Evolutionary conservation across 2,888 invertebrate genomes (phyloP).

Genomic region (Dascillus cervinus): DNA sequence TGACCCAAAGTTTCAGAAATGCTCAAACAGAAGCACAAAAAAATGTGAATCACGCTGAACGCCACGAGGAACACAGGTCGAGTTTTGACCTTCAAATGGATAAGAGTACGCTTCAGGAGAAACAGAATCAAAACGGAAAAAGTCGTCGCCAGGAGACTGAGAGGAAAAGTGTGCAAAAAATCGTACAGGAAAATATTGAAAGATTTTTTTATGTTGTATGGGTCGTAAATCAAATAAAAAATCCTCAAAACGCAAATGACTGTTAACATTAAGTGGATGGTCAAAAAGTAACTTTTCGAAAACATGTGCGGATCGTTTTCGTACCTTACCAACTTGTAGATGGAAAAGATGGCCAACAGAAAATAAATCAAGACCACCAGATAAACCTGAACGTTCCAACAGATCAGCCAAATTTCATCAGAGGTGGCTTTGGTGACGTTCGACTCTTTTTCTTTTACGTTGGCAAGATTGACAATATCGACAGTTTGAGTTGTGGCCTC

Average conservation of each 20-base stretch:
- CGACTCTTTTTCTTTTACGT: slow-evolving; percentile 42
- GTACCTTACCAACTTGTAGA: slow-evolving; percentile 78
- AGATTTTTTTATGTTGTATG: slow-evolving; percentile 79
- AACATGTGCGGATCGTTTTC: slow-evolving; percentile 81
- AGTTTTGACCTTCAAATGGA: slow-evolving; percentile 57
- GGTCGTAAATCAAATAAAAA: slow-evolving; percentile 84
- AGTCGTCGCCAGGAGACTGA: slow-evolving; percentile 81
- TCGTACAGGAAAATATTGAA: slow-evolving; percentile 73
- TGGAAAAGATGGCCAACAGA: slow-evolving; percentile 73
- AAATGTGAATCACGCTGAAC: slow-evolving; percentile 70
- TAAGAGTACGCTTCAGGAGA: slow-evolving; percentile 69
- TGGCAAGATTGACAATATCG: slow-evolving; percentile 51
- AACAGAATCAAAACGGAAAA: slow-evolving; percentile 84
- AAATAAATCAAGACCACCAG: slow-evolving; percentile 78
- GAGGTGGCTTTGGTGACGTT: slow-evolving; percentile 37
- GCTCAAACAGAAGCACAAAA: slow-evolving; percentile 75
- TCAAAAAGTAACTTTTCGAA: slow-evolving; percentile 80
- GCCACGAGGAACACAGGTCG: slow-evolving; percentile 71
- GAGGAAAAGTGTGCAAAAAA: slow-evolving; percentile 74
- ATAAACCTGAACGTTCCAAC: slow-evolving; percentile 90
- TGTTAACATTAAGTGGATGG: slow-evolving; percentile 75
- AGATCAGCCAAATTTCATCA: slow-evolving; percentile 65
- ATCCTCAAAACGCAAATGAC: slow-evolving; percentile 75
- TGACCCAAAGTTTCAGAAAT: slow-evolving; percentile 55
- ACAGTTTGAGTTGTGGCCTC: slow-evolving; percentile 36